Conservation (phyloP, 2,797 vertebrate genomes). For the Ceyx erithaca region DNA sequence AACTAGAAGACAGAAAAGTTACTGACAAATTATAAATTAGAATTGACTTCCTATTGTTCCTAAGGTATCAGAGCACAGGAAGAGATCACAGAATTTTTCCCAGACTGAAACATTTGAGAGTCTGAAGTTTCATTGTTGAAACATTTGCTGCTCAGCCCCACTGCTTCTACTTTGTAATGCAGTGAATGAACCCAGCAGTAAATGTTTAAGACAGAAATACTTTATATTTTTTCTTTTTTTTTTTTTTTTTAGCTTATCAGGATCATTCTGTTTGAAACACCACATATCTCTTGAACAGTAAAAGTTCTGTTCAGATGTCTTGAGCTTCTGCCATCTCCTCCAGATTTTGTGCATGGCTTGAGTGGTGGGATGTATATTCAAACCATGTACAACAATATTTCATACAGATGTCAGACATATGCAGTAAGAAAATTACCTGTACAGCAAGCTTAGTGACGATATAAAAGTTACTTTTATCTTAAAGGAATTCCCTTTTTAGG, state of each 20-base stretch:
- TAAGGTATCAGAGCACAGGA: not conserved
- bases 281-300: conserved; percentile 6
- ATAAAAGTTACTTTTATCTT: conserved; percentile 14
- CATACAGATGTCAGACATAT: conserved; percentile 66
- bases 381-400: conserved; percentile 52
- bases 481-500: conserved; percentile 11
- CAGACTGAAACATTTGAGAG: not conserved
- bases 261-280: conserved; percentile 21
- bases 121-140: not conserved
- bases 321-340: conserved; percentile 54
- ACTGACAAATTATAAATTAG: not conserved
- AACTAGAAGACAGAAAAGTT: not conserved
- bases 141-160: not conserved
- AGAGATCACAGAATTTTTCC: not conserved
- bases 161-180: rapidly evolving
- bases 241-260: not conserved
- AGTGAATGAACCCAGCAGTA: not conserved
- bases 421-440: conserved; percentile 37
- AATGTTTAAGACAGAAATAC: not conserved
- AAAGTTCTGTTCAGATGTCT: conserved; percentile 52
- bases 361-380: conserved; percentile 45
- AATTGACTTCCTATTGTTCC: not conserved
- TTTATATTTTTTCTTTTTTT: not conserved
- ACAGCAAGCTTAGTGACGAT: not conserved
- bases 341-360: conserved; percentile 50